phyloP scores from a whole-genome alignment of 2,888 invertebrate genomes.

The Stegana nigrithorax region DNA sequence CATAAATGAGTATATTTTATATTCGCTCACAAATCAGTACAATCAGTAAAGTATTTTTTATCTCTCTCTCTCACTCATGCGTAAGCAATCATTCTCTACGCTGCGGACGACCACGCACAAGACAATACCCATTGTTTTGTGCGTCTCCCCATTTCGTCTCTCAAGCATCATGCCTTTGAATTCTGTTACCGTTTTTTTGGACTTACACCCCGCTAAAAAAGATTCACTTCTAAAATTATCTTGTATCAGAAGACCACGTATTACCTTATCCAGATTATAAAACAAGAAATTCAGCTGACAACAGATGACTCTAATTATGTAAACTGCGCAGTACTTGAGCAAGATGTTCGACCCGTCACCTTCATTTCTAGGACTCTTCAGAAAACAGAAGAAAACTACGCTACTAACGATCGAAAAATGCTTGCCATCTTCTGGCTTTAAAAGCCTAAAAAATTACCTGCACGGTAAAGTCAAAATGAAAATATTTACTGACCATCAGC shows the following conservation, averaged over 20 bases:
- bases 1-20: no score
- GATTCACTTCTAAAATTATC: background rate
- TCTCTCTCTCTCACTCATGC: no score
- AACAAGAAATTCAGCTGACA: background rate
- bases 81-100: no score
- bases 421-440: constrained; percentile 56
- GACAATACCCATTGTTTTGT: no score
- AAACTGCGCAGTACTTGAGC: background rate
- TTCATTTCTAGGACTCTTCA: constrained; percentile 52
- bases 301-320: background rate
- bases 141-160: no score
- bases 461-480: constrained; percentile 47
- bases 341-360: constrained; percentile 40
- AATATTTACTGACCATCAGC: constrained; percentile 37
- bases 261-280: background rate
- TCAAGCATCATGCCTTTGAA: no score
- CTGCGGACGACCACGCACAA: no score
- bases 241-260: background rate
- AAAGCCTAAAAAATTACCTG: constrained; percentile 60
- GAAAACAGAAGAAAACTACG: constrained; percentile 45
- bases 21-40: no score
- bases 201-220: background rate
- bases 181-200: no score
- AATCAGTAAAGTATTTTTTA: no score
- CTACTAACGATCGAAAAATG: constrained; percentile 58